Evolutionary conservation across 2,113 vertebrate genomes (phyloP), one percentile per base, ranked within the genome.

Genomic region (Pangasianodon hypophthalmus): DNA sequence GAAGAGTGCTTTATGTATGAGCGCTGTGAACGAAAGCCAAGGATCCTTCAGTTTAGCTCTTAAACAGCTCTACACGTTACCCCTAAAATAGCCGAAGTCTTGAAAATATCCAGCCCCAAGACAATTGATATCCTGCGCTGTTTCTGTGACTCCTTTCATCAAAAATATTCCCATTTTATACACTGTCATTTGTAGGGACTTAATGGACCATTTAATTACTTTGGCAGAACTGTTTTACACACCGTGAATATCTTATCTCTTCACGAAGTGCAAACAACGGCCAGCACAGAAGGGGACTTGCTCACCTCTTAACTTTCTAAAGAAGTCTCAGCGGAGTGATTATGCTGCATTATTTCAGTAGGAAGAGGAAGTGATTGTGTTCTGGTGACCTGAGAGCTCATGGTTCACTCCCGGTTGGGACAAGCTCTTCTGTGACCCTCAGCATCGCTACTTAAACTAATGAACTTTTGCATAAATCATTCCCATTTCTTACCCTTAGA

Each of bases 391-490:
- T 46, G n/a, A 90, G 62, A 52, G 92, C 80, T 87, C 67, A 54
- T 18, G 85, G 90, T 88, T 91, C 79, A 75, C 41, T 80, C 84
- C 90, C 90, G 80, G 48, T 41, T 82, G 80, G 89, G 77, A 64
- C 62, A 50, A 82, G 75, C 58, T 24, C 56, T 87, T 88, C 52
- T 18, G 44, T 86, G 77, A 85, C 84, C 71, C 75, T 89, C 77
- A 80, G 89, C 87, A 2, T 67, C 29, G 44, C n/a, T 87, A 91
- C 69, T 91, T 92, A 92, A 92, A 89, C 92, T 90, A 50, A 87
- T 84, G 86, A 90, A 88, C 88, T 84, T 86, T 75, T 87, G 90
- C 84, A 91, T 92, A 88, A 91, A 92, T 92, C 88, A 91, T 86
- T 60, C n/a, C 26, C 37, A 24, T 80, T 54, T 84, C 67, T 80